These are phyloP conservation scores for Cistogaster globosa DNA, from an alignment of 2,888 invertebrate species.

Conservation along the genomic window DNA sequence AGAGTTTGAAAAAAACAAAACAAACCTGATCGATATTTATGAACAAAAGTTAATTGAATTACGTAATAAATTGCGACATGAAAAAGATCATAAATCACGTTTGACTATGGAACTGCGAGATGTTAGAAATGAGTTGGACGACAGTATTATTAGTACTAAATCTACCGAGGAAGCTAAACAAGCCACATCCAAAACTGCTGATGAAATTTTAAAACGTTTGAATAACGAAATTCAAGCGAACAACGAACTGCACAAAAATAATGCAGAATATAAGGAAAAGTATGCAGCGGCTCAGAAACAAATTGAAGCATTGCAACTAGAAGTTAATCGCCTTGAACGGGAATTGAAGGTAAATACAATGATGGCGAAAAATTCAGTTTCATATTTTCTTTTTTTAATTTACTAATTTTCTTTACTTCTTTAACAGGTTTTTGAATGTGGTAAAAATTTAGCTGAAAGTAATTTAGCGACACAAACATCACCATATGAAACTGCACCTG, in stretches of 20 bases:
- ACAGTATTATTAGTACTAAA: conserved; percentile 77
- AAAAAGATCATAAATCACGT: conserved; percentile 83
- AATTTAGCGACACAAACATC: conserved; percentile 74
- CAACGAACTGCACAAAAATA: conserved; percentile 78
- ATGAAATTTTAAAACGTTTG: conserved; percentile 79
- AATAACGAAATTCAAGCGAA: conserved; percentile 81
- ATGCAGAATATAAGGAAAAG: conserved; percentile 76
- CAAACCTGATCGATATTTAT: conserved; percentile 81
- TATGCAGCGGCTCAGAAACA: conserved; percentile 80
- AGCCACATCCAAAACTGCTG: conserved; percentile 79
- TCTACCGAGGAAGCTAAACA: conserved; percentile 80
- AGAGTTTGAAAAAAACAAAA: conserved; percentile 81
- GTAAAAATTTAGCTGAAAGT: conserved; percentile 77
- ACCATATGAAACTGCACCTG: conserved; percentile 81
- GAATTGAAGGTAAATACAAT: conserved; percentile 76
- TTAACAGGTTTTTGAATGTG: conserved; percentile 77
- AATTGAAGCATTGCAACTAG: conserved; percentile 76
- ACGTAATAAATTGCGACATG: conserved; percentile 82
- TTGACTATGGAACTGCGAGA: conserved; percentile 80
- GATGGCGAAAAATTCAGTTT: background rate
- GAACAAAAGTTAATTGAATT: conserved; percentile 83
- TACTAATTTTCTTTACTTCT: background rate
- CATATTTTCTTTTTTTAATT: background rate
- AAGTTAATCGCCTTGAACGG: conserved; percentile 78
- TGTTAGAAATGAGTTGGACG: conserved; percentile 80